These are phyloP conservation scores for Apamea anceps DNA, from an alignment of 2,888 invertebrate genomes.

Conservation along the genomic window DNA sequence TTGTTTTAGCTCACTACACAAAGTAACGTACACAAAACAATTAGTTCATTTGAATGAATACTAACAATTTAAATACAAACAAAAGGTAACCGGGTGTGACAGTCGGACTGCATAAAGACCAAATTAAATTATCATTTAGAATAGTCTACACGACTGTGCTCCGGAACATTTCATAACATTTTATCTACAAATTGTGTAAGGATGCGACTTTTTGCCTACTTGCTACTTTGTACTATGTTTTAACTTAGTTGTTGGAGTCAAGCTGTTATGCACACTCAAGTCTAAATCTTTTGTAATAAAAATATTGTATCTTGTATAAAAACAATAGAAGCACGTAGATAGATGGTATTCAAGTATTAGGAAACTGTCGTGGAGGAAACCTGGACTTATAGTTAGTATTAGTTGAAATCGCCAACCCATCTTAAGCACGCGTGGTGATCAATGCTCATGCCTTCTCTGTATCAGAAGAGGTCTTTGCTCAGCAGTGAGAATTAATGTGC, in stretches of 20 bases:
- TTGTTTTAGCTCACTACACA: not conserved
- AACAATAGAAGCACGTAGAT: not conserved
- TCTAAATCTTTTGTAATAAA: slow-evolving; percentile 1
- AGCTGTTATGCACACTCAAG: not conserved
- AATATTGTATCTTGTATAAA: not conserved
- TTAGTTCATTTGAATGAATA: slow-evolving; percentile 23
- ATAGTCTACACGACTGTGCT: slow-evolving; percentile 16
- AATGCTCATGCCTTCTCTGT: not conserved
- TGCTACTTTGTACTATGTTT: not conserved
- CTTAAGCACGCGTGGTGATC: too few relatives aligned
- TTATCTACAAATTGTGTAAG: not conserved
- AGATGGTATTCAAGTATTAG: not conserved
- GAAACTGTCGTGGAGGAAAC: too few relatives aligned
- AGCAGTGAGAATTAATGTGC: slow-evolving; percentile 1
- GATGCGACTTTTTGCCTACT: not conserved
- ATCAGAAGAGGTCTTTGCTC: not conserved
- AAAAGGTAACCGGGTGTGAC: slow-evolving; percentile 16
- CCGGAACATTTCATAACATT: slow-evolving; percentile 17
- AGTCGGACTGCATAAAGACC: slow-evolving; percentile 26
- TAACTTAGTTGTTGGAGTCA: not conserved
- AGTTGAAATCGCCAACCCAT: not conserved
- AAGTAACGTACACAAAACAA: slow-evolving; percentile 17
- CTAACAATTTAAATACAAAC: slow-evolving; percentile 13
- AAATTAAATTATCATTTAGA: slow-evolving; percentile 51
- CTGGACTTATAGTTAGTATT: not conserved